A percentile compares a stretch with the other conserved stretches of the same genome.
Conservation (phyloP, 37 sponge, comb jelly and placozoan genomes). For the Axinella damicornis region DNA sequence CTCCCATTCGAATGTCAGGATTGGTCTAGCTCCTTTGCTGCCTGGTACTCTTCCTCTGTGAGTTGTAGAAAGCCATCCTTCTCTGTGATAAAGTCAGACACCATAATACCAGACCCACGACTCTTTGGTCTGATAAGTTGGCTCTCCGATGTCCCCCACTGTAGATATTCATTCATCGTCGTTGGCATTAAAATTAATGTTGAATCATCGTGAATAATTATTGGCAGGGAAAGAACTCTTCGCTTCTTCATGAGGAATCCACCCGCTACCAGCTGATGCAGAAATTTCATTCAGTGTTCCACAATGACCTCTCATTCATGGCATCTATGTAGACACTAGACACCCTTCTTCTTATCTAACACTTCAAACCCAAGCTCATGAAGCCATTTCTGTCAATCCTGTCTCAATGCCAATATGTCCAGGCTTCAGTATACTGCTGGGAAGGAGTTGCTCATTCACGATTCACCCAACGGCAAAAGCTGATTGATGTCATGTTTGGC, state of each 20-base stretch:
- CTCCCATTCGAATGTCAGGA: neutral
- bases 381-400: constrained; percentile 3
- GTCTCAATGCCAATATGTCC: neutral
- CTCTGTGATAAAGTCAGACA: neutral
- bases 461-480: neutral
- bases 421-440: neutral
- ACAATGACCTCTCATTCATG: constrained; percentile 16
- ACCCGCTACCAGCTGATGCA: too few relatives aligned
- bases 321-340: too few relatives aligned
- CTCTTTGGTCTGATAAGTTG: neutral
- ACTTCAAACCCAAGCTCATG: constrained; percentile 20
- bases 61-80: neutral
- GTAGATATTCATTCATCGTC: too few relatives aligned
- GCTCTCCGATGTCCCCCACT: constrained; percentile 1
- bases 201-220: too few relatives aligned
- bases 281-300: constrained; percentile 1
- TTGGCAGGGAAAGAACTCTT: too few relatives aligned
- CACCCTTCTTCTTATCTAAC: neutral
- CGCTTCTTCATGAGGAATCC: constrained; percentile 8
- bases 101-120: neutral
- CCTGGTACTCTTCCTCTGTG: too few relatives aligned
- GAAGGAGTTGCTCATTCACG: neutral
- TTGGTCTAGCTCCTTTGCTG: too few relatives aligned
- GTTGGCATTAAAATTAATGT: too few relatives aligned
- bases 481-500: neutral